A percentile compares a stretch with the other conserved stretches of the same genome.
Conservation (phyloP, 2,888 invertebrate genomes). For the Galeopsomyia nigrocyanea region DNA sequence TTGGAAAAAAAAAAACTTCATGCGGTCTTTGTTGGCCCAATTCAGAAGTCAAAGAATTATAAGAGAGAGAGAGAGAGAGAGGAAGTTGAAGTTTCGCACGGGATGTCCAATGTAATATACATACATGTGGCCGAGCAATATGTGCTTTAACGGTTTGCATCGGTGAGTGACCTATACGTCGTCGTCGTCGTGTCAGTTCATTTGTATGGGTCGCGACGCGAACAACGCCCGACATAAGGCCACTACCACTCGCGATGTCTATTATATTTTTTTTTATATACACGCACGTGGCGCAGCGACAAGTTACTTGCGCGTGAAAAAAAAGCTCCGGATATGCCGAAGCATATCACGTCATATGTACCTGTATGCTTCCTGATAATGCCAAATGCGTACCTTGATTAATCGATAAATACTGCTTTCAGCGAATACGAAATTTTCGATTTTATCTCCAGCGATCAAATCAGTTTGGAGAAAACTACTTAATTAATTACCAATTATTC, state of each 20-base stretch:
- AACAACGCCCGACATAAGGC: neutral
- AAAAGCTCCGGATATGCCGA: neutral
- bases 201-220: conserved; percentile 25
- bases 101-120: neutral
- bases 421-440: too few relatives aligned
- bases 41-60: neutral
- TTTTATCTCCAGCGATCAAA: too few relatives aligned
- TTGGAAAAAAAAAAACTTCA: conserved; percentile 7
- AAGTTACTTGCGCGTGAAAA: conserved; percentile 6
- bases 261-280: too few relatives aligned
- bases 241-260: neutral
- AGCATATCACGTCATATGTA: neutral
- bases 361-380: too few relatives aligned
- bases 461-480: too few relatives aligned
- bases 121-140: conserved; percentile 11
- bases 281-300: conserved; percentile 26
- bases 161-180: conserved; percentile 46
- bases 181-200: conserved; percentile 32
- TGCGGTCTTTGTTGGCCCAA: neutral
- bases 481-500: too few relatives aligned
- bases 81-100: conserved; percentile 14
- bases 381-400: too few relatives aligned
- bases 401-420: too few relatives aligned
- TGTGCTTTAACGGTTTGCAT: conserved; percentile 42
- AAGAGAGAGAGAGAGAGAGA: neutral